phyloP scores from a whole-genome alignment of 1,140 invertebrate genomes.

The Hermetia illucens region DNA sequence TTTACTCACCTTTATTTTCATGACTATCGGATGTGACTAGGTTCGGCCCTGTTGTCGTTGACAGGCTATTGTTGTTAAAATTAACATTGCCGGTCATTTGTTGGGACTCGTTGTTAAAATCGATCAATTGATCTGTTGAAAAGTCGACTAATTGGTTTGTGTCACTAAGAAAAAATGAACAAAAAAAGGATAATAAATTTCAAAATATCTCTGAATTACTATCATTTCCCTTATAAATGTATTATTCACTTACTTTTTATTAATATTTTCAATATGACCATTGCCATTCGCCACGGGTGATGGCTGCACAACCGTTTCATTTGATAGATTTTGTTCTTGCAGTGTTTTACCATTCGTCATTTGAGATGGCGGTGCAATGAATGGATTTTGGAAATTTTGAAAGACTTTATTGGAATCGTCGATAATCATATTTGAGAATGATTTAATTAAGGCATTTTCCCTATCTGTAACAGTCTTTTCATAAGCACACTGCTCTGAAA shows the following conservation, averaged over 20 bases:
- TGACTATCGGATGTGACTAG: conserved; percentile 33
- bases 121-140: conserved; percentile 23
- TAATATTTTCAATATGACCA: conserved; percentile 29
- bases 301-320: conserved; percentile 4
- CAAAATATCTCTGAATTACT: not conserved
- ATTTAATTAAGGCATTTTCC: conserved; percentile 28
- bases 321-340: conserved; percentile 9
- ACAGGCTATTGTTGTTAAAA: conserved; percentile 29
- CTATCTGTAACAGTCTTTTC: conserved; percentile 29
- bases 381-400: conserved; percentile 11
- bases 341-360: conserved; percentile 23
- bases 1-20: conserved; percentile 27
- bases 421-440: conserved; percentile 28
- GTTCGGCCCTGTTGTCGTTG: conserved; percentile 26
- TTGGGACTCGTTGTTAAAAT: conserved; percentile 29
- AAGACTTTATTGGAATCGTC: conserved; percentile 28
- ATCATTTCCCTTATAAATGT: not conserved
- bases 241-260: conserved; percentile 23
- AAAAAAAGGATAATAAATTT: conserved; percentile 2
- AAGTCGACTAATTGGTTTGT: conserved; percentile 25
- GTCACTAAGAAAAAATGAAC: conserved; percentile 14
- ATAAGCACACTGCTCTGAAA: conserved; percentile 20
- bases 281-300: conserved; percentile 24
- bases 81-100: conserved; percentile 15
- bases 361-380: conserved; percentile 11